Conservation (phyloP, 2,888 invertebrate genomes). For the Gymnoscelis rufifasciata region DNA sequence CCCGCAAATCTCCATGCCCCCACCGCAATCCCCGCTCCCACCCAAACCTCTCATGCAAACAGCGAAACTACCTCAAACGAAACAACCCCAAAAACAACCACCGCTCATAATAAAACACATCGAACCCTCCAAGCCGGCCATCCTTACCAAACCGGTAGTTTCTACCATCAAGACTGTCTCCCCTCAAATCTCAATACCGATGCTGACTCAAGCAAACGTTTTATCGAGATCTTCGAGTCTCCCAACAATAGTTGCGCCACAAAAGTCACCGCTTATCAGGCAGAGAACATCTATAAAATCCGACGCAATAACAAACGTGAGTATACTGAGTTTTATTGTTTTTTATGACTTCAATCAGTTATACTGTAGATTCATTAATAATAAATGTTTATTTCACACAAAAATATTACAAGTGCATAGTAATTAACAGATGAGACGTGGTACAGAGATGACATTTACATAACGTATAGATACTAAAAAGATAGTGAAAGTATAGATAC, state of each 20-base stretch:
- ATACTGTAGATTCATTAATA: too few species aligned
- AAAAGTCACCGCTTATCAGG: conserved; percentile 58
- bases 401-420: too few species aligned
- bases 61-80: conserved; percentile 12
- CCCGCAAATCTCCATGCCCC: conserved; percentile 42
- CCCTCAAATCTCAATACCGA: conserved; percentile 26
- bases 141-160: conserved; percentile 18
- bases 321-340: conserved; percentile 17
- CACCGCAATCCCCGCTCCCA: conserved; percentile 28
- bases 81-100: conserved; percentile 11
- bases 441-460: too few species aligned
- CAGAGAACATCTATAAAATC: conserved; percentile 55
- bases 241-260: conserved; percentile 48
- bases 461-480: too few species aligned
- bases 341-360: neutral
- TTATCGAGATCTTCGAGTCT: conserved; percentile 39
- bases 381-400: too few species aligned
- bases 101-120: conserved; percentile 18
- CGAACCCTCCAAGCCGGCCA: conserved; percentile 15
- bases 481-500: too few species aligned
- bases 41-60: conserved; percentile 8
- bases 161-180: conserved; percentile 19
- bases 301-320: conserved; percentile 46
- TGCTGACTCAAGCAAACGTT: conserved; percentile 27
- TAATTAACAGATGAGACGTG: too few species aligned